These are phyloP conservation scores for Drosophila bunnanda DNA, from an alignment of 2,888 invertebrate species.

Conservation along the genomic window DNA sequence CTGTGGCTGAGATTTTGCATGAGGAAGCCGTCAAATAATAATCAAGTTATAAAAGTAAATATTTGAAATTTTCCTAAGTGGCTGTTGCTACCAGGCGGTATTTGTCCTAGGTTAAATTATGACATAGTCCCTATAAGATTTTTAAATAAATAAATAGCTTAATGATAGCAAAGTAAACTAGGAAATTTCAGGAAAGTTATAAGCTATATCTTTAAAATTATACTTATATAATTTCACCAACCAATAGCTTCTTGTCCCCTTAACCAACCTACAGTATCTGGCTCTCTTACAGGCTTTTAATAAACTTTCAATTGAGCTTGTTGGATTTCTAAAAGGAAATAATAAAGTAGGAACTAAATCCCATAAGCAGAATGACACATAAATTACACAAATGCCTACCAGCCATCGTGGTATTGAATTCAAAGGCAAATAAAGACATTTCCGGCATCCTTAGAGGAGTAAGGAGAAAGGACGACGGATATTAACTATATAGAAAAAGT, in stretches of 20 bases:
- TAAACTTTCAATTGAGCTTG: slow-evolving; percentile 58
- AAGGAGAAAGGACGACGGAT: slow-evolving; percentile 34
- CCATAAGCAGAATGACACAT: slow-evolving; percentile 61
- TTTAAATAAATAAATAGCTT: background rate
- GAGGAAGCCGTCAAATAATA: slow-evolving; percentile 64
- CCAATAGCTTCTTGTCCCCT: too few species aligned
- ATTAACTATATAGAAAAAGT: slow-evolving; percentile 68
- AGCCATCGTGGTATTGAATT: slow-evolving; percentile 31
- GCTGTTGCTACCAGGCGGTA: slow-evolving; percentile 1
- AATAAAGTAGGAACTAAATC: slow-evolving; percentile 50
- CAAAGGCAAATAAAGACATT: slow-evolving; percentile 72
- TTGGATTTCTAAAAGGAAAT: slow-evolving; percentile 1
- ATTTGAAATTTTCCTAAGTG: slow-evolving; percentile 36
- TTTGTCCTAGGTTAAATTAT: slow-evolving; percentile 6
- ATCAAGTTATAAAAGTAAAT: slow-evolving; percentile 64
- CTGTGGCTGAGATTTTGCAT: slow-evolving; percentile 30
- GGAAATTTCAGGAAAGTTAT: background rate
- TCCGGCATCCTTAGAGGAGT: slow-evolving; percentile 64
- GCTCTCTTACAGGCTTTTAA: slow-evolving; percentile 30
- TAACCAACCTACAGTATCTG: background rate
- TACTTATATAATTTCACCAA: background rate
- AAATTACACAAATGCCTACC: slow-evolving; percentile 51
- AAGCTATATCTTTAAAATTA: background rate
- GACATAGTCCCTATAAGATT: too few species aligned
- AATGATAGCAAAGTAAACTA: too few species aligned